Base-by-base conservation (phyloP, 2,113 vertebrate genomes). In the Falco punctatus region DNA sequence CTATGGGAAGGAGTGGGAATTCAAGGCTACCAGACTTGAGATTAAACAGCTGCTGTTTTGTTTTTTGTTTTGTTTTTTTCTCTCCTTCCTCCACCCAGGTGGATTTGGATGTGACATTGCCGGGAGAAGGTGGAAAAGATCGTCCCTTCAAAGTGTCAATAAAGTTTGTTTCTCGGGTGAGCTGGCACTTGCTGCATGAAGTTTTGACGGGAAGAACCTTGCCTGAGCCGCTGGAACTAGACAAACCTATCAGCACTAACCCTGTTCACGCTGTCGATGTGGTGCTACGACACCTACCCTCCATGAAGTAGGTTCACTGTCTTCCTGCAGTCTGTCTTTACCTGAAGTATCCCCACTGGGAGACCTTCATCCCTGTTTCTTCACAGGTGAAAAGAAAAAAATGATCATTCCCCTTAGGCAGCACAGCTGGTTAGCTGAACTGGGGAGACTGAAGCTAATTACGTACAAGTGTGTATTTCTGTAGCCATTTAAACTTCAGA, bases 181-280 rank as follows among this genome's bases (percentile, higher is more conserved):
- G 99, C 98, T 99, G 99, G 99, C 99, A 99, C 97, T 98, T 99
- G 97, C 98, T 99, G 92, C 99, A 99, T 94, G 99, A 99, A 98
- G 99, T 99, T 87, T 98, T 99, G 97, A 99, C 99, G 6, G 99
- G 99, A 93, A 99, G 99, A 93, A 99, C 99, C 97, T 98, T 99
- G 98, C 98, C 99, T 64, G 99, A 99, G 95, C 99, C 99, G 49
- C 98, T 99, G 98, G 99, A 99, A 97, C 98, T 99, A 98, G 99
- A 99, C 98, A 99, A 99, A 97, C 99, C 99, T 94, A 99, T 99
- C 98, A 99, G 99, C 98, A 99, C 99, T 98, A 99, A 99, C 98
- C 99, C 99, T 57, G 99, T 99, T 48, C 99, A 99, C 83, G 99
- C 99, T 12, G 99, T 99, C 73, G 99, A 99, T 75, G 99, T 99